These are phyloP conservation scores for Zaprionus gabonicus DNA, from an alignment of 1,140 invertebrate species.

Conservation along the genomic window DNA sequence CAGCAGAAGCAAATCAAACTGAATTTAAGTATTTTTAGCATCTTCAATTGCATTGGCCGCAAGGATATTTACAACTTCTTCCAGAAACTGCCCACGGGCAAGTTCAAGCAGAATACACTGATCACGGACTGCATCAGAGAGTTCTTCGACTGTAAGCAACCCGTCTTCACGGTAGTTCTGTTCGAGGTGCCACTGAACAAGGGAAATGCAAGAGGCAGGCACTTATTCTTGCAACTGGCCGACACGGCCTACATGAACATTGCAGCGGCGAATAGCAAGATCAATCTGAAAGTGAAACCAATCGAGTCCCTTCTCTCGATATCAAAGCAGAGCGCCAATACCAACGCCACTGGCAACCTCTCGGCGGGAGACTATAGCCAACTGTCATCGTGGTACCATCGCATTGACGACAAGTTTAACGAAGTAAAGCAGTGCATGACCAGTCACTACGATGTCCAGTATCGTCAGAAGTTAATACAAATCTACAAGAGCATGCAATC, in stretches of 20 bases:
- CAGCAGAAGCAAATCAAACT: slow-evolving; percentile 21
- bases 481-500: slow-evolving; percentile 48
- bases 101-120: slow-evolving; percentile 21
- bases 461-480: slow-evolving; percentile 35
- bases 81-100: slow-evolving; percentile 28
- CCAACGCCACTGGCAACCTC: slow-evolving; percentile 1
- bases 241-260: slow-evolving; percentile 39
- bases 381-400: slow-evolving; percentile 59
- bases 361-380: slow-evolving; percentile 51
- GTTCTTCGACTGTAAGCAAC: slow-evolving; percentile 49
- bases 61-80: slow-evolving; percentile 61
- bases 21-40: slow-evolving; percentile 55
- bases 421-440: slow-evolving; percentile 58
- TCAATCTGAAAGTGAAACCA: background rate
- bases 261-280: background rate
- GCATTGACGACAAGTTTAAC: slow-evolving; percentile 57
- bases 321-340: background rate
- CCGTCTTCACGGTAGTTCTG: slow-evolving; percentile 45
- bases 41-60: slow-evolving; percentile 54
- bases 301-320: background rate
- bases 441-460: slow-evolving; percentile 47
- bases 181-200: slow-evolving; percentile 59
- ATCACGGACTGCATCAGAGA: slow-evolving; percentile 67
- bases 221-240: slow-evolving; percentile 59
- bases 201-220: slow-evolving; percentile 23